Base-by-base conservation (phyloP, 1,140 invertebrate genomes). In the Drosophila miranda region DNA sequence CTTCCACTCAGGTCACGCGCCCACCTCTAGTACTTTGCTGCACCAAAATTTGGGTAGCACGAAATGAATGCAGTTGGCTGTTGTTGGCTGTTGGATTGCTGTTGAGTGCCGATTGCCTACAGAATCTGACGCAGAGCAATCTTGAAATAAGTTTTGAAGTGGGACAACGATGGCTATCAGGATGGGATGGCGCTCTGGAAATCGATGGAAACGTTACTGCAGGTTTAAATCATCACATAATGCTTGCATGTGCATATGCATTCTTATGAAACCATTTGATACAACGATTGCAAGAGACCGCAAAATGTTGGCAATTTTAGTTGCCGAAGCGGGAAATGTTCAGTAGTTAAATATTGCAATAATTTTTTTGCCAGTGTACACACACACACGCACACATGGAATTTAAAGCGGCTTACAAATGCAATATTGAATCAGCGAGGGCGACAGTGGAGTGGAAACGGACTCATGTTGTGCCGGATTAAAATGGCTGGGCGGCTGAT, bases 101-200 rank as follows among this genome's bases (percentile, higher is more conserved):
- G 21, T 67, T 51, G 26, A 62, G 49, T 56, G 64, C 64, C 42
- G 64, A 68, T 68, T 68, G 64, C 50, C 50, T 51, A 56, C 34
- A 55, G 49, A 55, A 67, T 55, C 55, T 68, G 64, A 68, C 64
- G 64, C 64, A 55, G 64, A 68, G 56, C 66, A 67, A 16, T 56
- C 64, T 68, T 68, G 63, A 68, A 68, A 49, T 68, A 68, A 38
- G 50, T 49, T 68, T 43, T 68, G 52, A 68, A 68, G 62, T 68
- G 30, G 64, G 62, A 67, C 64, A 68, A 42, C 63, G 51, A 49
- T 67, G 62, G 38, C 30, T 30, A 53, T 67, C 23, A 26, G 11
- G 34, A 6, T 14, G 19, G 30, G 50, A 28, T 46, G 16, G 62
- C 66, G 34, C 34, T 55, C 11, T 67, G 49, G 30, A 67, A 67